These are phyloP conservation scores for Pyrochroa serraticornis DNA, from an alignment of 2,888 invertebrate species.

Conservation along the genomic window DNA sequence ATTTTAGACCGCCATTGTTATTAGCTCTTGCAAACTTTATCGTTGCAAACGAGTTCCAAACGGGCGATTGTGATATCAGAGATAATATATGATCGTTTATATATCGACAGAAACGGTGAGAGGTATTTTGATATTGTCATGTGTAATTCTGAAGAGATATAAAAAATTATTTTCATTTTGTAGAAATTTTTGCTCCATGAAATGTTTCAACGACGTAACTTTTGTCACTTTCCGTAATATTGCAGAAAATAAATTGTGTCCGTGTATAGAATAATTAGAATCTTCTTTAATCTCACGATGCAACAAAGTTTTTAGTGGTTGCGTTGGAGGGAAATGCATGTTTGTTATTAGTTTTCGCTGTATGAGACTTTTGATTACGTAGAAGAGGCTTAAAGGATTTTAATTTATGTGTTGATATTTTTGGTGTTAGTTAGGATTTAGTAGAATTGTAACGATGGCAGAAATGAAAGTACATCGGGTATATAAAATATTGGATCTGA, in stretches of 20 bases:
- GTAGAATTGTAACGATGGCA: constrained; percentile 22
- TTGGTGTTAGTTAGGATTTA: constrained; percentile 9
- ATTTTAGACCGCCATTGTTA: no score
- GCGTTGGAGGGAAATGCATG: constrained; percentile 1
- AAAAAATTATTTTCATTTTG: no score
- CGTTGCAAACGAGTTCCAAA: not conserved
- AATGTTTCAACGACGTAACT: no score
- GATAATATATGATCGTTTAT: constrained; percentile 25
- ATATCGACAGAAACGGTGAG: constrained; percentile 12
- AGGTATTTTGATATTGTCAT: constrained; percentile 24
- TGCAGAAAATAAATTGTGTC: no score
- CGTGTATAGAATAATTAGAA: no score
- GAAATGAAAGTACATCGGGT: constrained; percentile 22
- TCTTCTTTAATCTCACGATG: no score
- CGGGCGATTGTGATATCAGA: constrained; percentile 24
- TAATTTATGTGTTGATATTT: not conserved
- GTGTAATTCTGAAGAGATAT: not conserved
- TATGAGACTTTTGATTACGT: no score
- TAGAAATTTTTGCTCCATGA: no score
- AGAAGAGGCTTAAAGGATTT: no score
- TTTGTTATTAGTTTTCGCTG: constrained; percentile 6
- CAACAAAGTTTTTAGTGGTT: not conserved
- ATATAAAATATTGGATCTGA: not conserved
- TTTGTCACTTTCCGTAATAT: no score
- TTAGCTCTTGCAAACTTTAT: no score